Percentiles rank a stretch among this genome's conserved stretches.
These are phyloP conservation scores for Seriola quinqueradiata DNA, from an alignment of 2,113 vertebrate species.

Conservation along the genomic window DNA sequence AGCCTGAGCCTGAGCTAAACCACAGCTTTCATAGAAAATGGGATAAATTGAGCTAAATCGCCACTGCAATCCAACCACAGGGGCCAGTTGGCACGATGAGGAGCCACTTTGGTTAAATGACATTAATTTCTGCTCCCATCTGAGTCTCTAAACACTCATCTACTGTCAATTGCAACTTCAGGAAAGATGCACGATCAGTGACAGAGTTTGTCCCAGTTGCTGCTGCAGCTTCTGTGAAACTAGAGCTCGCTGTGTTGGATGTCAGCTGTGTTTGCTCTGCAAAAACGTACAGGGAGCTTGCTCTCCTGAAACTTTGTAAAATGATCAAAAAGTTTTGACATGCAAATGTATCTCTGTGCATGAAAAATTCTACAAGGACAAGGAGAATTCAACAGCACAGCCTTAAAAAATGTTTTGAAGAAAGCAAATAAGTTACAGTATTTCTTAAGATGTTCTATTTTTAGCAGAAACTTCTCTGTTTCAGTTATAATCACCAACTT, in stretches of 20 bases:
- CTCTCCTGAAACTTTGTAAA: neutral
- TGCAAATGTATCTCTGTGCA: slow-evolving; percentile 19
- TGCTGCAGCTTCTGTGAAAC: slow-evolving; percentile 25
- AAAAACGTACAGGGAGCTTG: slow-evolving; percentile 9
- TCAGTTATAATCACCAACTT: too few relatives aligned
- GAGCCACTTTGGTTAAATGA: slow-evolving; percentile 47
- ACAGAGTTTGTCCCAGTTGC: slow-evolving; percentile 19
- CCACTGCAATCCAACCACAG: slow-evolving; percentile 23
- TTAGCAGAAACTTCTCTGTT: too few relatives aligned
- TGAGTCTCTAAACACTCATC: slow-evolving; percentile 10
- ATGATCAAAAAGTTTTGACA: slow-evolving; percentile 11
- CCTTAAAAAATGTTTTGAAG: too few relatives aligned
- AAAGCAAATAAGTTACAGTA: too few relatives aligned
- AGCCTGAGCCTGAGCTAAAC: slow-evolving; percentile 52
- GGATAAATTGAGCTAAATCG: slow-evolving; percentile 59
- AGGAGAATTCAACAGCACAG: neutral
- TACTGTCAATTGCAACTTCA: neutral
- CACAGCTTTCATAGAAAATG: slow-evolving; percentile 58
- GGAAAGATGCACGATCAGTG: neutral
- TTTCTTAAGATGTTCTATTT: too few relatives aligned
- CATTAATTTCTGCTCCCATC: slow-evolving; percentile 39
- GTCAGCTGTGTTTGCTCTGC: slow-evolving; percentile 35
- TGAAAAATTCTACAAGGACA: slow-evolving; percentile 7
- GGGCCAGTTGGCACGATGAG: slow-evolving; percentile 51
- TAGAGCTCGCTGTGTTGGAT: slow-evolving; percentile 21